phyloP scores from a whole-genome alignment of 2,888 invertebrate species.

The Nephrotoma flavescens region DNA sequence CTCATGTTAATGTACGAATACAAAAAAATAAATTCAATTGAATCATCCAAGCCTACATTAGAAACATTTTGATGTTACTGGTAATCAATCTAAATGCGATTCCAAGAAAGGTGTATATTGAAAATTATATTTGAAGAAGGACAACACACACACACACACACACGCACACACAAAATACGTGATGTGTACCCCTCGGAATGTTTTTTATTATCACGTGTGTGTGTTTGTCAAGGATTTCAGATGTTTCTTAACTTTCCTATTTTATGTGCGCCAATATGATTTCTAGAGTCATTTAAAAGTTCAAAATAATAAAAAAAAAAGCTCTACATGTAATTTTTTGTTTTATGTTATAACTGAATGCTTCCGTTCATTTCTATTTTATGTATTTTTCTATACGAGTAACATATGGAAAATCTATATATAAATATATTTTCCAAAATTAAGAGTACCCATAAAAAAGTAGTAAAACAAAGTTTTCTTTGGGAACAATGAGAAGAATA shows the following conservation, averaged over 20 bases:
- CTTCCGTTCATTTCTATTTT: neutral
- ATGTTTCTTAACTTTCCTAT: neutral
- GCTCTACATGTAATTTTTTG: neutral
- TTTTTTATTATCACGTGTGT: too few relatives aligned
- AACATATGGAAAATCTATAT: neutral
- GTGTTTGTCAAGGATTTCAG: too few relatives aligned
- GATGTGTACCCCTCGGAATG: too few relatives aligned
- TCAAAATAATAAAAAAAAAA: neutral
- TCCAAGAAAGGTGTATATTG: too few relatives aligned
- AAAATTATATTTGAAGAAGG: too few relatives aligned
- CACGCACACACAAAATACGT: too few relatives aligned
- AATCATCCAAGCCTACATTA: too few relatives aligned
- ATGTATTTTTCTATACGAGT: neutral
- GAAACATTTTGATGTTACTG: too few relatives aligned
- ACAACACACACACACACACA: too few relatives aligned
- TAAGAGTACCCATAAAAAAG: neutral
- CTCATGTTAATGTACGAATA: too few relatives aligned
- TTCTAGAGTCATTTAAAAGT: neutral
- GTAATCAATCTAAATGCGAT: too few relatives aligned
- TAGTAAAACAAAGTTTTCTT: neutral
- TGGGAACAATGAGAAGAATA: neutral
- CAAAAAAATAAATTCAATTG: too few relatives aligned
- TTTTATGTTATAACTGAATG: neutral
- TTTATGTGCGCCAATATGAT: neutral
- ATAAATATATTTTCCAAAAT: neutral